A percentile compares a stretch with the other conserved stretches of the same genome.
Evolutionary conservation across 1,140 invertebrate species (phyloP).

Genomic region (Hylaeus volcanicus): DNA sequence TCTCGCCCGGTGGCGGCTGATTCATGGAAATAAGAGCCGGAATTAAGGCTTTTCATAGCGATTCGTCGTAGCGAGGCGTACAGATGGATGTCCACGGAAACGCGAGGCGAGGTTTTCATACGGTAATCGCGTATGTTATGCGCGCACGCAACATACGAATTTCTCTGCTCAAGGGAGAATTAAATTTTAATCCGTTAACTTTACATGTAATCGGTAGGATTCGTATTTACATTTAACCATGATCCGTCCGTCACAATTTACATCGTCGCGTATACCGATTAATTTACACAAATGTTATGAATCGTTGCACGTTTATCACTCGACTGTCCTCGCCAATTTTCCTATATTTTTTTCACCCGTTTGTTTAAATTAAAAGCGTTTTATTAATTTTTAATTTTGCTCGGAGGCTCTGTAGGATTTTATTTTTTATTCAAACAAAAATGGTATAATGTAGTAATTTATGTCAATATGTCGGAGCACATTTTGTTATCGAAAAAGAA

Average conservation of each 20-base stretch:
- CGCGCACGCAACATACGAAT: not conserved
- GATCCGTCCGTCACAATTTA: not conserved
- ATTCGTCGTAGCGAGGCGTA: not conserved
- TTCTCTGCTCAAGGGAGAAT: not conserved
- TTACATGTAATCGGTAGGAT: not conserved
- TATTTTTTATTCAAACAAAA: no score
- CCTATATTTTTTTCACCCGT: no score
- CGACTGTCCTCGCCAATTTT: no score
- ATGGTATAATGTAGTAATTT: no score
- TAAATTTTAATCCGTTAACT: constrained; percentile 12
- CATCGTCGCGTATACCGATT: not conserved
- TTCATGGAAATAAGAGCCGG: not conserved
- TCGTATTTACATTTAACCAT: not conserved
- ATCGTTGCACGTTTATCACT: no score
- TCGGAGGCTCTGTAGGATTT: no score
- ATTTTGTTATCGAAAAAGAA: no score
- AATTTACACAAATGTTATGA: not conserved
- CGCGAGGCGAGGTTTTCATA: not conserved
- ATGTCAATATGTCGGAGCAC: no score
- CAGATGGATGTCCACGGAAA: not conserved
- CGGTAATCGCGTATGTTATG: not conserved
- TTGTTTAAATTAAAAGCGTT: no score
- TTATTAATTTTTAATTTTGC: no score
- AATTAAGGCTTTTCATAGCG: constrained; percentile 9
- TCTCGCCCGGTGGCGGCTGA: no score